Conservation (phyloP, 2,888 invertebrate species). For the Himalopsyche kuldschensis region DNA sequence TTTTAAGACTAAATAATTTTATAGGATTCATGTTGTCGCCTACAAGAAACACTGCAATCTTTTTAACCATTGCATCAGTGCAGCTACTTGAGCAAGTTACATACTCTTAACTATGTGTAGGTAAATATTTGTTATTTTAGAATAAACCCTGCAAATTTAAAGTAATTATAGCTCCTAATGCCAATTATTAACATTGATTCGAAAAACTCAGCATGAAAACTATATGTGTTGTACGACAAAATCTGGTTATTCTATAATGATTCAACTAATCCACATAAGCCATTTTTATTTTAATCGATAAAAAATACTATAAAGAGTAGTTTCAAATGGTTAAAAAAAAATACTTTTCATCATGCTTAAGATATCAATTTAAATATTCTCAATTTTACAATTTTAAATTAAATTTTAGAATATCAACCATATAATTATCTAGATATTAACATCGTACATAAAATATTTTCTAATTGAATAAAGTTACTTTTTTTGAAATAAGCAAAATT, state of each 20-base stretch:
- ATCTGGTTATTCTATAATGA: neutral
- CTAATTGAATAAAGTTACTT: neutral
- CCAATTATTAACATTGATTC: slow-evolving; percentile 7
- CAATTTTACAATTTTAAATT: no score
- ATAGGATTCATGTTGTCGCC: neutral
- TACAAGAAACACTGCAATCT: neutral
- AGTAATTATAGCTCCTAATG: slow-evolving; percentile 29
- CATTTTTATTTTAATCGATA: no score
- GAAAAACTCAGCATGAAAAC: neutral
- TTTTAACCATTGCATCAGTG: neutral
- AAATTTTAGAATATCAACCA: neutral
- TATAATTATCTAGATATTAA: neutral
- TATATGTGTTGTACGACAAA: neutral
- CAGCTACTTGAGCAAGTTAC: slow-evolving; percentile 2
- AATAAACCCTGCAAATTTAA: slow-evolving; percentile 30
- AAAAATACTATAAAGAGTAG: no score
- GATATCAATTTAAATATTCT: no score
- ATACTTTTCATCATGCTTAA: neutral
- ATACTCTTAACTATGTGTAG: neutral
- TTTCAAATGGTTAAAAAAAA: no score
- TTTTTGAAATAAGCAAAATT: neutral
- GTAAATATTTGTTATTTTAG: slow-evolving; percentile 7
- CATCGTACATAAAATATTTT: neutral
- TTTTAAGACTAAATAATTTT: neutral
- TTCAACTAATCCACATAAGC: no score